Percentiles rank a stretch among this genome's conserved stretches.
Evolutionary conservation across 1,140 invertebrate species (phyloP).

Genomic region (Catajapyx aquilonaris): DNA sequence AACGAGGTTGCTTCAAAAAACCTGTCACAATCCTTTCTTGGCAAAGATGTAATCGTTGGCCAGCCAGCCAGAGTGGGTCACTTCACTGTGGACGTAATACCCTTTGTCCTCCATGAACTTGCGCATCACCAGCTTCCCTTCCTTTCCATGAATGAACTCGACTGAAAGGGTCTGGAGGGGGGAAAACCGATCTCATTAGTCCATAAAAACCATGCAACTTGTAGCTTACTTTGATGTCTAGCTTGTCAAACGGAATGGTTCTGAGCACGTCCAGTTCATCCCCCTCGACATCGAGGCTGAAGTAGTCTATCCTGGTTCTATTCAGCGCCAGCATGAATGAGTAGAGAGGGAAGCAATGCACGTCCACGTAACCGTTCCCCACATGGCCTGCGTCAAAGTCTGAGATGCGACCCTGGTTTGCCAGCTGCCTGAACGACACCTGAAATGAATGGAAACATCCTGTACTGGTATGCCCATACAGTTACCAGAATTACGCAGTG

Average conservation of each 20-base stretch:
- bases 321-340: constrained; percentile 24
- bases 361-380: constrained; percentile 15
- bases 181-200: too few species aligned
- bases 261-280: constrained; percentile 28
- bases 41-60: constrained; percentile 27
- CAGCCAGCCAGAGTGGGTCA: constrained; percentile 18
- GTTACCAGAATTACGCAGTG: too few species aligned
- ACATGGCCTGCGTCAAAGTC: constrained; percentile 9
- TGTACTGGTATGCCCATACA: too few species aligned
- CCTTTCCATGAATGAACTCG: constrained; percentile 20
- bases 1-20: too few species aligned
- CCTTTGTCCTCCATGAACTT: constrained; percentile 19
- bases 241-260: too few species aligned
- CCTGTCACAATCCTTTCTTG: too few species aligned
- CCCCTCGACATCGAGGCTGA: constrained; percentile 32
- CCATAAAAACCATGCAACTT: too few species aligned
- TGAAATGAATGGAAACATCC: constrained; percentile 10
- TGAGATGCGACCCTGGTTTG: constrained; percentile 18
- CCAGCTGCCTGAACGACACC: constrained; percentile 20
- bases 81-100: too few species aligned
- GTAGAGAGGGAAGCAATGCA: constrained; percentile 30
- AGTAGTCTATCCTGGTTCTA: too few species aligned
- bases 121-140: constrained; percentile 17
- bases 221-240: too few species aligned
- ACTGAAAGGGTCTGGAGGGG: constrained; percentile 21